Percentiles rank a stretch among this genome's conserved stretches.
Conservation (phyloP, 2,797 vertebrate species). For the Poecilia picta region DNA sequence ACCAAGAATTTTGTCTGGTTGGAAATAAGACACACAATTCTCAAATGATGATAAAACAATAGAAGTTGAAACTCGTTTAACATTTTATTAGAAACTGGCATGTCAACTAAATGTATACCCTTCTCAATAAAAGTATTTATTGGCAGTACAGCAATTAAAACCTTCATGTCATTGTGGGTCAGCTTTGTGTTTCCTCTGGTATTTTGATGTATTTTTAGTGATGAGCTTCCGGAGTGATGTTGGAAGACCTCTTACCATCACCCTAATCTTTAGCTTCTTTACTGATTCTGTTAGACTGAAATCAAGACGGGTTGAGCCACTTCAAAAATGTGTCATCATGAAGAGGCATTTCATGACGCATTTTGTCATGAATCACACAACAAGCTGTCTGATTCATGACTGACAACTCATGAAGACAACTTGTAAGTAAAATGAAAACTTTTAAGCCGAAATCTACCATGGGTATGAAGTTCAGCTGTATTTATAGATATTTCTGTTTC, state of each 20-base stretch:
- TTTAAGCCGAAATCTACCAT: background rate
- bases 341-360: no score
- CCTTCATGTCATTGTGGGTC: background rate
- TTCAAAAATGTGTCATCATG: background rate
- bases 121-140: background rate
- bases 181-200: background rate
- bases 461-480: background rate
- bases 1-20: background rate
- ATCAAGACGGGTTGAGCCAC: background rate
- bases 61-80: background rate
- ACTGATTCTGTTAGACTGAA: background rate
- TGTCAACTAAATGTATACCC: background rate
- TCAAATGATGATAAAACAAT: background rate
- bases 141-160: background rate
- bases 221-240: background rate
- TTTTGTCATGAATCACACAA: no score
- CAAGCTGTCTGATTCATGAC: no score
- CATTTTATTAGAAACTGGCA: background rate
- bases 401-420: no score
- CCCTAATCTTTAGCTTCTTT: background rate
- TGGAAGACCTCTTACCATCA: background rate
- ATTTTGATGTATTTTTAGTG: background rate
- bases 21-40: background rate
- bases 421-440: background rate
- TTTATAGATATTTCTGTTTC: background rate